Evolutionary conservation across 2,113 vertebrate species (phyloP), one percentile per base, ranked within the genome.

Genomic region (Catharus minimus): DNA sequence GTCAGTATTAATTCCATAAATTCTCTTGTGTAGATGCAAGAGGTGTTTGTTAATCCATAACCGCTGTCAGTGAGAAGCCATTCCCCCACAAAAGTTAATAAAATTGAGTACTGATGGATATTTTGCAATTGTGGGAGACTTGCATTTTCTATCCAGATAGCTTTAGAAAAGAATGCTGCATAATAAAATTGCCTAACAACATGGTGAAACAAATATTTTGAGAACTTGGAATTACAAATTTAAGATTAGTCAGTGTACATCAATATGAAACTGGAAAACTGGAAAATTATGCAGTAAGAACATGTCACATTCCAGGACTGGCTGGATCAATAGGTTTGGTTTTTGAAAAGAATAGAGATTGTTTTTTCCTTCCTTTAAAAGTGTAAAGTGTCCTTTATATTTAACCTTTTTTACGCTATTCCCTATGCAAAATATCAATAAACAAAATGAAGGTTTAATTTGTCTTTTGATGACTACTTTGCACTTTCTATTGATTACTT

Each of bases 381-480:
- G 38, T 38, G 4, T 5, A 38, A 38, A 44, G 13, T 41, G 7
- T 62, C 9, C 41, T 72, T 81, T 22, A 24, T 82, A 61, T 82
- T 87, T 36, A 69, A 30, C 13, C 9, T 57, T 89, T 84, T 81
- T 89, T 77, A 28, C 76, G 28, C 10, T 13, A n/a, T 89, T 89
- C 38, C 58, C 85, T 87, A 91, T 92, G 84, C 58, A 94, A 73
- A 95, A 87, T 55, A 82, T 89, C 84, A 82, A 82, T 87, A 73
- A 89, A 82, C 16, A 86, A 79, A 95, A 85, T 44, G 39, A 86
- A 77, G 55, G 36, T 86, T 93, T 94, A 76, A 93, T 94, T 95
- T 94, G 46, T 90, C 78, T 91, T 92, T 50, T 4, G 2, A 88
- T 91, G 75, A 64, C 62, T 74, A 16, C 27, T 83, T 91, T 62